Evolutionary conservation across 2,888 invertebrate species (phyloP).

Genomic region (Agrotis puta): DNA sequence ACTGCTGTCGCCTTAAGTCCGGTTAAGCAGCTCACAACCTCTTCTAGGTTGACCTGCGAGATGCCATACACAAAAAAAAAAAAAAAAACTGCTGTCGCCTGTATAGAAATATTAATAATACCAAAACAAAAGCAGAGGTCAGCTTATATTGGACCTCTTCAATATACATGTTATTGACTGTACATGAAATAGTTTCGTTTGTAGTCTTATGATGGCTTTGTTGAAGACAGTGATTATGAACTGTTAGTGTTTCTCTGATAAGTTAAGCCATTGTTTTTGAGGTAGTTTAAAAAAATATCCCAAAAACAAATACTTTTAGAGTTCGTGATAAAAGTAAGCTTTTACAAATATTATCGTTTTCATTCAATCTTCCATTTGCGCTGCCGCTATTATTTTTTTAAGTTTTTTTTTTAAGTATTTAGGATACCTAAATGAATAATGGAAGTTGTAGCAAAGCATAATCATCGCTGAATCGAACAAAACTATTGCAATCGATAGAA

Average conservation of each 20-base stretch:
- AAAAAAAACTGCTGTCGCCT: no score
- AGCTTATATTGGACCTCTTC: background rate
- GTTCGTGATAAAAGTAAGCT: slow-evolving; percentile 7
- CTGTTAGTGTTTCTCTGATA: slow-evolving; percentile 52
- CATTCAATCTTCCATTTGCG: background rate
- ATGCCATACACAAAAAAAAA: no score
- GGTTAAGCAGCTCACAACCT: no score
- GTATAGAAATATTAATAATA: no score
- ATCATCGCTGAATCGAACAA: no score
- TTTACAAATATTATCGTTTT: slow-evolving; percentile 22
- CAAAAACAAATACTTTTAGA: background rate
- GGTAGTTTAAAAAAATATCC: slow-evolving; percentile 19
- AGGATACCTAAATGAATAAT: no score
- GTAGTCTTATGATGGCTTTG: slow-evolving; percentile 42
- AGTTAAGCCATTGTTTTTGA: slow-evolving; percentile 31
- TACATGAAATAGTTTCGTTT: slow-evolving; percentile 35
- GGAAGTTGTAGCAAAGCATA: no score
- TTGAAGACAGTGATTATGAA: slow-evolving; percentile 38
- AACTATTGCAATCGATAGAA: no score
- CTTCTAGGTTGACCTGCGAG: no score
- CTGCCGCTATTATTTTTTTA: no score
- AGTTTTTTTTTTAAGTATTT: no score
- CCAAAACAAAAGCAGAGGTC: background rate
- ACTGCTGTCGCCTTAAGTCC: background rate
- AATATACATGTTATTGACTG: background rate